Base-by-base conservation (phyloP, 2,888 invertebrate genomes). In the Meiosimyza decipiens region DNA sequence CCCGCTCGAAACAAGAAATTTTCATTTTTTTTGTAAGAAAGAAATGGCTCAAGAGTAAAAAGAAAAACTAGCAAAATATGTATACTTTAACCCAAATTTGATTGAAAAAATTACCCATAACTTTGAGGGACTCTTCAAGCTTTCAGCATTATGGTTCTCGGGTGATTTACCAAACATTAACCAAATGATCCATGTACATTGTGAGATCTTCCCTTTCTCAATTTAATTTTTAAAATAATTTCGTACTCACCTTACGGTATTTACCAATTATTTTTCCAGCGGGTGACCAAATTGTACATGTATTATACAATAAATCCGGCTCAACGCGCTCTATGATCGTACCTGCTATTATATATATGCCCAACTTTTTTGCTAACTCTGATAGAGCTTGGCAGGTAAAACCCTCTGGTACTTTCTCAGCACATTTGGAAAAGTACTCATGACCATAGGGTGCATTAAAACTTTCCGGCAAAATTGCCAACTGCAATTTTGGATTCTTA, bases 381-480 rank as follows among this genome's bases (percentile, higher is more conserved):
- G 94, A 92, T 62, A 98, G 87, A 18, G 91, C 90, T 40, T 88
- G 83, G 74, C 92, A 90, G 3, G 97, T 95, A 73, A 91, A 90
- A 0, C 97, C 95, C n/a, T 89, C 86, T 0, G 97, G 96, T 65
- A 98, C 90, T n/a, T 88, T 85, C 86, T 98, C 98, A 0, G 98
- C 95, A 85, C 95, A 95, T 80, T 94, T 91, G 0, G 90, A 87
- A 86, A 98, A 97, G 84, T 91, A 93, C 52, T 84, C 81, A 1
- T 92, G 92, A 73, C 96, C 97, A 87, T 98, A 98, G 0, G 98
- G 98, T 6, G 95, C 95, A 86, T 97, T 98, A 83, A 98, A 98
- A 85, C 96, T 97, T 88, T 98, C 98, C 0, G 95, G 94, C 33
- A 95, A 84, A 2, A 91, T 90, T 54, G 93, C 88, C 66, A 94